Evolutionary conservation across 2,888 invertebrate genomes (phyloP).

Genomic region (Malthinus flaveolus): DNA sequence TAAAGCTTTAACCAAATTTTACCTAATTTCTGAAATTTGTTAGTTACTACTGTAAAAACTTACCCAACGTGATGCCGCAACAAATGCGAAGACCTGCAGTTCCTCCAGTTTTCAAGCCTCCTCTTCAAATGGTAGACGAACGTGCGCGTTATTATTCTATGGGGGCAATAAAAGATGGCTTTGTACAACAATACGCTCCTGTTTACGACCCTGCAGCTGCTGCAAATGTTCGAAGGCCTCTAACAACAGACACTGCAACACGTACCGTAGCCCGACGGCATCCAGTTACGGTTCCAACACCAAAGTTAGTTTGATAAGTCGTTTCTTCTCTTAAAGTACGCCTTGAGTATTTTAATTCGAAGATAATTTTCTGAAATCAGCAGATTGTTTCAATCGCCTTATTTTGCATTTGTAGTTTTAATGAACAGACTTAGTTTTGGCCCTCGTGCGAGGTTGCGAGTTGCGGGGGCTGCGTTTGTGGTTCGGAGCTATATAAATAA

Average conservation of each 20-base stretch:
- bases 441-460: too few relatives aligned
- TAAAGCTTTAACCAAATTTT: not conserved
- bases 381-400: too few relatives aligned
- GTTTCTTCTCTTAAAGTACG: too few relatives aligned
- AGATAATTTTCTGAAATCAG: too few relatives aligned
- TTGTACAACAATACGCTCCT: slow-evolving; percentile 10
- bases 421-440: too few relatives aligned
- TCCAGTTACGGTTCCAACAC: slow-evolving; percentile 35
- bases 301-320: slow-evolving; percentile 27
- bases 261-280: slow-evolving; percentile 26
- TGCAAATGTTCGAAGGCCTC: not conserved
- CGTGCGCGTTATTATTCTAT: slow-evolving; percentile 22
- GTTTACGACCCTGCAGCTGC: slow-evolving; percentile 26
- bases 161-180: slow-evolving; percentile 17
- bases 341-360: too few relatives aligned
- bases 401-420: too few relatives aligned
- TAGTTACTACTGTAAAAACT: slow-evolving; percentile 32
- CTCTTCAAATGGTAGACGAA: slow-evolving; percentile 26
- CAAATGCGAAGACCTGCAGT: slow-evolving; percentile 16
- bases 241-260: slow-evolving; percentile 10
- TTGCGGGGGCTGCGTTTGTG: too few relatives aligned
- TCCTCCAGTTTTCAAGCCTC: slow-evolving; percentile 10
- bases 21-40: not conserved
- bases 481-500: too few relatives aligned
- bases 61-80: slow-evolving; percentile 2